Evolutionary conservation across 2,113 vertebrate genomes (phyloP).

Genomic region (Probosciger aterrimus): DNA sequence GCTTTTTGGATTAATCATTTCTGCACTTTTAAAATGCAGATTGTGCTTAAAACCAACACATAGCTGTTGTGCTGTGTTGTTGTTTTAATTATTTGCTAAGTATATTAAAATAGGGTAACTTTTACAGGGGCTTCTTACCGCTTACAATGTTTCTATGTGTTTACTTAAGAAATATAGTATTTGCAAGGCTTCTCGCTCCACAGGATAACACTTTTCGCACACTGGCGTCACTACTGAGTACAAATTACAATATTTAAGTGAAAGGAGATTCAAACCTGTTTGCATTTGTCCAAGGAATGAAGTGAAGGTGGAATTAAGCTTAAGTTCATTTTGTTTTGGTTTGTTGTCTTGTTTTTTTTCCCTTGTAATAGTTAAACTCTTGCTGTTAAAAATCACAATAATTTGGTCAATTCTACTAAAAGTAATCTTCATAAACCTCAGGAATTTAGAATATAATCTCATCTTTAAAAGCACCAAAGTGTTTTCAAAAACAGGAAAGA

Average conservation of each 20-base stretch:
- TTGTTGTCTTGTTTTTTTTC: background rate
- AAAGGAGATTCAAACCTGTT: background rate
- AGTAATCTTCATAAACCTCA: background rate
- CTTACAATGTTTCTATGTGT: background rate
- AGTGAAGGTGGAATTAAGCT: background rate
- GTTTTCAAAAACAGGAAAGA: slow-evolving; percentile 17
- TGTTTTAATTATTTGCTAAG: background rate
- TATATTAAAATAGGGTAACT: background rate
- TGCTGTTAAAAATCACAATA: background rate
- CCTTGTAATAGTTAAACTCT: background rate
- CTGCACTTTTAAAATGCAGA: background rate
- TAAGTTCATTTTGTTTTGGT: background rate
- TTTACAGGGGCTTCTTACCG: background rate
- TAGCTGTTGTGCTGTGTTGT: background rate
- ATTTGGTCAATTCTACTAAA: background rate
- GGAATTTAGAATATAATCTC: background rate
- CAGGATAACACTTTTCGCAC: background rate
- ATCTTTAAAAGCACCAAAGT: background rate
- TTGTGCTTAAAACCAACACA: background rate
- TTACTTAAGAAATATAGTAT: background rate
- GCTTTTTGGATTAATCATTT: background rate
- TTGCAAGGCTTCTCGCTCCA: background rate
- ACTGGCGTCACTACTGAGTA: background rate
- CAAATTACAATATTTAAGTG: background rate
- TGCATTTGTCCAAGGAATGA: background rate